Base-by-base conservation (phyloP, 2,888 invertebrate species). In the Asteroscopus sphinx region DNA sequence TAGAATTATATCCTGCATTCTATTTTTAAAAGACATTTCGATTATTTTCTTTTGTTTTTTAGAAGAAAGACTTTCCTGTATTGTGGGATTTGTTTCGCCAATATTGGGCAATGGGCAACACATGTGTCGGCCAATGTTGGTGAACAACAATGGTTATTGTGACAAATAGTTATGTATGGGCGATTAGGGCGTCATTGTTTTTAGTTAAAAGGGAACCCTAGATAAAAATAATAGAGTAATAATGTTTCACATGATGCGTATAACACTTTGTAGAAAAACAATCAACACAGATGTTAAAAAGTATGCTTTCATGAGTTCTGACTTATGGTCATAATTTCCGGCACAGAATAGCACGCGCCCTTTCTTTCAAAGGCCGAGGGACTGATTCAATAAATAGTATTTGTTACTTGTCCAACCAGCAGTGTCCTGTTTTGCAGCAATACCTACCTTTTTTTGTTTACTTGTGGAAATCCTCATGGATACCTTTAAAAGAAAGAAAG, bases 31-130 rank as follows among this genome's bases (percentile, higher is more conserved):
- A 68, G 61, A 71, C 47, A 30, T 46, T 52, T 56, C 45, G 68
- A 72, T 63, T 11, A 64, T 62, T 25, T 25, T 51, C 39, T 55
- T 63, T 75, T 71, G 42, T 71, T 56, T 53, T 68, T 32, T 11
- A 8, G 17, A 57, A 35, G 53, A 74, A 77, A 75, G 74, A 37
- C 67, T 68, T 73, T 74, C 64, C 41, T 53, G 25, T 42, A 35
- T 56, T 56, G 64, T 55, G 13, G 17, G 7, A 55, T 53, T 60
- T 44, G 68, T 68, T 59, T 21, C 30, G 40, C 32, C 68, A 72
- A 54, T 52, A 40, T 52, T 69, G 40, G 41, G 15, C 42, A 32
- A 26, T 68, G n/a, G n/a, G n/a, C n/a, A n/a, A n/a, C n/a, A 62
- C 73, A 62, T 49, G 48, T 69, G 69, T 46, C 42, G 51, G 11